Evolutionary conservation across 2,888 invertebrate genomes (phyloP).

Genomic region (Pandemis corylana): DNA sequence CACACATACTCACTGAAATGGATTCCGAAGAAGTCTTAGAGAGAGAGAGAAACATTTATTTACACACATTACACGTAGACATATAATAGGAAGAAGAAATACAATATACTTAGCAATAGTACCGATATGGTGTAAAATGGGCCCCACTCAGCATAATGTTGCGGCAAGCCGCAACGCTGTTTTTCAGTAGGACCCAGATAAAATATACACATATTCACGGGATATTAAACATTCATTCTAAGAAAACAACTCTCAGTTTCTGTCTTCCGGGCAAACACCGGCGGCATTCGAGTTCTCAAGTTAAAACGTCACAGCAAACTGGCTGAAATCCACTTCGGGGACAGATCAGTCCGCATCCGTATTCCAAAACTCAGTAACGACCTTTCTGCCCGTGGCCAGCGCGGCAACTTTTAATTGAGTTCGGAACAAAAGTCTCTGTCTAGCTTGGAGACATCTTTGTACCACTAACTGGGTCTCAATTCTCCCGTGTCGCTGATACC

Average conservation of each 20-base stretch:
- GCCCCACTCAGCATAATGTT: no score
- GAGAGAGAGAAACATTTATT: no score
- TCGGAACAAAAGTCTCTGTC: conserved; percentile 66
- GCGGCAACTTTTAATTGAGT: conserved; percentile 72
- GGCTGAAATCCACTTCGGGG: conserved; percentile 46
- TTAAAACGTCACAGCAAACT: conserved; percentile 45
- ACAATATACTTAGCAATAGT: no score
- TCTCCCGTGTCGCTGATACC: conserved; percentile 29
- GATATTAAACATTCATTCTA: not conserved
- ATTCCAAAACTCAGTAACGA: conserved; percentile 55
- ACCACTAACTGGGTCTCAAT: conserved; percentile 34
- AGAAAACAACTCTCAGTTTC: conserved; percentile 16
- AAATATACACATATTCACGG: no score
- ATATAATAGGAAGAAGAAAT: no score
- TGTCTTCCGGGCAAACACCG: conserved; percentile 23
- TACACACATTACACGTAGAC: no score
- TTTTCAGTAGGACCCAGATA: no score
- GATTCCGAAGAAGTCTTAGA: no score
- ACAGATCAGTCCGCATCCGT: conserved; percentile 47
- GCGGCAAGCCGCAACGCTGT: no score
- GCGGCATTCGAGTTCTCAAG: conserved; percentile 45
- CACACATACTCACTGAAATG: no score
- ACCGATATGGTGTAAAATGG: no score
- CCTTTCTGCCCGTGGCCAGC: conserved; percentile 55
- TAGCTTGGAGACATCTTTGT: conserved; percentile 39